These are phyloP conservation scores for Anniella stebbinsi DNA, from an alignment of 2,797 vertebrate genomes.

Conservation along the genomic window DNA sequence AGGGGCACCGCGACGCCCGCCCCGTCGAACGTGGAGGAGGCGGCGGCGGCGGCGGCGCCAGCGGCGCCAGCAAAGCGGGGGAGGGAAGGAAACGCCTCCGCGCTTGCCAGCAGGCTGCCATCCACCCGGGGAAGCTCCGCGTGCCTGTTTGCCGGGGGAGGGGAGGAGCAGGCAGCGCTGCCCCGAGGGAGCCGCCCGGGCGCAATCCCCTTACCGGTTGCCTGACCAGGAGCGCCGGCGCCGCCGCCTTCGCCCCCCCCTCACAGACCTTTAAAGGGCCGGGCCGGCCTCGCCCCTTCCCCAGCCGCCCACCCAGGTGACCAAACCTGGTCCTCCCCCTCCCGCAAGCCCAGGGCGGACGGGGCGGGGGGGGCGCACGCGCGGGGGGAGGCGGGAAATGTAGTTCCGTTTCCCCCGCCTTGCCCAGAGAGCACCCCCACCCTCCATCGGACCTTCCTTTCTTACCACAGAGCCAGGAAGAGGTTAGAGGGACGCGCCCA, in stretches of 20 bases:
- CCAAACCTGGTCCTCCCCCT: slow-evolving; percentile 43
- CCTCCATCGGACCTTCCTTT: not conserved
- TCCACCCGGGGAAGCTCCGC: not conserved
- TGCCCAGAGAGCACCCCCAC: not conserved
- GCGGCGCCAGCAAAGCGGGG: not conserved
- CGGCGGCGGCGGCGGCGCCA: no score
- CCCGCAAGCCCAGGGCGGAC: not conserved
- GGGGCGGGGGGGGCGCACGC: slow-evolving; percentile 28
- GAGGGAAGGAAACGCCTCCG: no score
- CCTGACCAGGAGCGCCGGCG: slow-evolving; percentile 39
- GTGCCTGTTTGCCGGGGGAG: no score
- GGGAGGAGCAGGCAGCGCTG: not conserved
- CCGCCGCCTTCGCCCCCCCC: slow-evolving; percentile 44
- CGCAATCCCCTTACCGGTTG: slow-evolving; percentile 21
- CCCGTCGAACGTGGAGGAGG: no score
- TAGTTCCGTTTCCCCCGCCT: not conserved
- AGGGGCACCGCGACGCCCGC: no score
- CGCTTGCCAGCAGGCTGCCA: not conserved
- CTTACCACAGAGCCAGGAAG: not conserved
- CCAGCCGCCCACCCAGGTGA: slow-evolving; percentile 55
- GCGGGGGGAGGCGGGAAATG: slow-evolving; percentile 45
- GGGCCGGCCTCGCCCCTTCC: slow-evolving; percentile 68
- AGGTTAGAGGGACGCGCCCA: not conserved
- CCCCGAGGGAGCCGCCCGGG: not conserved
- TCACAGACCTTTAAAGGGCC: slow-evolving; percentile 52